A percentile compares a stretch with the other conserved stretches of the same genome.
Evolutionary conservation across 2,113 vertebrate genomes (phyloP).

Genomic region (Menidia beryllina): DNA sequence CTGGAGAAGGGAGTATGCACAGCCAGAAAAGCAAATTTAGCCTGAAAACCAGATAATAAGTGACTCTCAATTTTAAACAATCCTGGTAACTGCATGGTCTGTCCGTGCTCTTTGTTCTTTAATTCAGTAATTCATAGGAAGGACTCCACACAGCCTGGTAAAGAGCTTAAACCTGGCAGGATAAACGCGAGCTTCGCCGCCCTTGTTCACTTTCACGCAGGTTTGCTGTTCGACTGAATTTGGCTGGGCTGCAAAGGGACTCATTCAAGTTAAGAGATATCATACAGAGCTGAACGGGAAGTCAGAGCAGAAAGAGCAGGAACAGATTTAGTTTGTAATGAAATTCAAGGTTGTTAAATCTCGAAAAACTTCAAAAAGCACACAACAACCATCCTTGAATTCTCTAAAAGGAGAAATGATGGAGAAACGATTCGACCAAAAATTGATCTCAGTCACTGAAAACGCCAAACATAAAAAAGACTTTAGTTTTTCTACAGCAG

Average conservation of each 20-base stretch:
- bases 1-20: not conserved
- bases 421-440: too few relatives aligned
- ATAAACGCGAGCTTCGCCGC: slow-evolving; percentile 52
- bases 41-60: slow-evolving; percentile 12
- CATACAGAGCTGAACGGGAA: slow-evolving; percentile 12
- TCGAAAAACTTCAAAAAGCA: too few relatives aligned
- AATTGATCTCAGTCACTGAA: too few relatives aligned
- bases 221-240: slow-evolving; percentile 46
- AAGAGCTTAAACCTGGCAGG: slow-evolving; percentile 36
- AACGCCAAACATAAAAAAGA: too few relatives aligned
- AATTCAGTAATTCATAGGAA: slow-evolving; percentile 24
- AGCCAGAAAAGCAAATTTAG: slow-evolving; percentile 13
- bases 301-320: rapidly evolving
- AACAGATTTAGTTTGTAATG: not conserved
- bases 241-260: slow-evolving; percentile 35
- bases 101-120: not conserved
- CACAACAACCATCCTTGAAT: too few relatives aligned
- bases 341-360: too few relatives aligned
- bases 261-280: slow-evolving; percentile 39
- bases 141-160: slow-evolving; percentile 40
- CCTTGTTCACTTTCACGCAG: slow-evolving; percentile 57
- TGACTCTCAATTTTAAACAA: slow-evolving; percentile 31
- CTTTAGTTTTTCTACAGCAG: too few relatives aligned
- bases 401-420: too few relatives aligned
- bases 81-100: slow-evolving; percentile 21